These are phyloP conservation scores for Heliconius sara DNA, from an alignment of 2,888 invertebrate genomes.

Conservation along the genomic window DNA sequence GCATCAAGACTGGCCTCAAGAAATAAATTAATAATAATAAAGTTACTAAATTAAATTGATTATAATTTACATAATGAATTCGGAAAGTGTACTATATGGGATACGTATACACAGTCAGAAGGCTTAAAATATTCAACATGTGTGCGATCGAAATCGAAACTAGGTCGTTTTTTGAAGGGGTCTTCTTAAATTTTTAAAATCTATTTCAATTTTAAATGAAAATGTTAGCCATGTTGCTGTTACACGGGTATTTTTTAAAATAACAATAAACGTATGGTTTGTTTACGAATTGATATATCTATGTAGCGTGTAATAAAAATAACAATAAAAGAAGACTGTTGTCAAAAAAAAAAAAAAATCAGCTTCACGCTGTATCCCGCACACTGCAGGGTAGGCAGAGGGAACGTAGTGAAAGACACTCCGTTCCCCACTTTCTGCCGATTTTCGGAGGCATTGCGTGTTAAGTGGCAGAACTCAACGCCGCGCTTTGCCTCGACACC, in stretches of 20 bases:
- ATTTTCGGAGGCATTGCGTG: too few species aligned
- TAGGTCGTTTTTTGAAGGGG: slow-evolving; percentile 42
- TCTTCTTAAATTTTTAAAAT: slow-evolving; percentile 47
- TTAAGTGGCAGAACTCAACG: too few species aligned
- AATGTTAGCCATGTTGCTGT: slow-evolving; percentile 12
- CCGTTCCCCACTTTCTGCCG: too few species aligned
- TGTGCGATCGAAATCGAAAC: slow-evolving; percentile 42
- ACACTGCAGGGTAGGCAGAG: too few species aligned
- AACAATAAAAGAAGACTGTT: too few species aligned
- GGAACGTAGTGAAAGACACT: too few species aligned
- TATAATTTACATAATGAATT: not conserved
- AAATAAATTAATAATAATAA: too few species aligned
- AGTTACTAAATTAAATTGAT: too few species aligned
- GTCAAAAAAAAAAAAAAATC: too few species aligned
- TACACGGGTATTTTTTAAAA: not conserved
- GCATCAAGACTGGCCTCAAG: too few species aligned
- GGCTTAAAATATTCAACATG: slow-evolving; percentile 46
- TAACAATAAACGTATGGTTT: not conserved
- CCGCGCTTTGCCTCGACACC: too few species aligned
- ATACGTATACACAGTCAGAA: slow-evolving; percentile 15
- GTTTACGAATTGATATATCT: not conserved
- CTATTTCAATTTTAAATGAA: slow-evolving; percentile 39
- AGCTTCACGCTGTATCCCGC: too few species aligned
- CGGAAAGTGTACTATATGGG: not conserved
- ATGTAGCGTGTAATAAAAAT: not conserved